Evolutionary conservation across 2,888 invertebrate species (phyloP).

Genomic region (Agrotis segetum): DNA sequence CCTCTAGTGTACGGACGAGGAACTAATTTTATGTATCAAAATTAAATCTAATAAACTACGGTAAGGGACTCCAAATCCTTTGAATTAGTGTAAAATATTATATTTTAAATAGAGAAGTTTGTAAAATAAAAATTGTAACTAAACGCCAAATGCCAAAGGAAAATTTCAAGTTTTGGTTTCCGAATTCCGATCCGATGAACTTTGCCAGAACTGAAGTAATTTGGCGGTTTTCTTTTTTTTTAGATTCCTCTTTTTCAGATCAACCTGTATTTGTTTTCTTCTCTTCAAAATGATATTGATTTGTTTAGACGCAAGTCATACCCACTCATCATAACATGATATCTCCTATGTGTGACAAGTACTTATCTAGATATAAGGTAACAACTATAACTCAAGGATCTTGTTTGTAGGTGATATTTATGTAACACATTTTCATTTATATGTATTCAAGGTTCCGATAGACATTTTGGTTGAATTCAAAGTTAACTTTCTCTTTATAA

Average conservation of each 20-base stretch:
- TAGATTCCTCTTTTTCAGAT: background rate
- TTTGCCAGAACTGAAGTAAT: no score
- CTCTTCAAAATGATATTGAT: slow-evolving; percentile 9
- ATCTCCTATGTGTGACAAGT: slow-evolving; percentile 15
- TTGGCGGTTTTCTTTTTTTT: background rate
- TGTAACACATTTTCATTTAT: slow-evolving; percentile 12
- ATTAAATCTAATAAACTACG: no score
- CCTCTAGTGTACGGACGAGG: no score
- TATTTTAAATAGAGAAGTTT: no score
- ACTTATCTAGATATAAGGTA: slow-evolving; percentile 15
- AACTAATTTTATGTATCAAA: no score
- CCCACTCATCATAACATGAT: background rate
- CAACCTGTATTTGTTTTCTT: slow-evolving; percentile 30
- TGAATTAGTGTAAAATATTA: no score
- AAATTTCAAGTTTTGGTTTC: no score
- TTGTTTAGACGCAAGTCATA: background rate
- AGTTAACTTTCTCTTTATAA: background rate
- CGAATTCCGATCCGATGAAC: no score
- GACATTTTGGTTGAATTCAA: background rate
- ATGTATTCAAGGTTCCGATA: background rate
- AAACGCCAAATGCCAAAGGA: no score
- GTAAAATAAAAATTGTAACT: no score
- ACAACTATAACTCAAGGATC: slow-evolving; percentile 30
- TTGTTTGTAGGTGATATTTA: slow-evolving; percentile 21
- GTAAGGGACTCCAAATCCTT: no score